These are phyloP conservation scores for Cryptotis parvus DNA, from an alignment of 2,113 vertebrate species.

Conservation along the genomic window DNA sequence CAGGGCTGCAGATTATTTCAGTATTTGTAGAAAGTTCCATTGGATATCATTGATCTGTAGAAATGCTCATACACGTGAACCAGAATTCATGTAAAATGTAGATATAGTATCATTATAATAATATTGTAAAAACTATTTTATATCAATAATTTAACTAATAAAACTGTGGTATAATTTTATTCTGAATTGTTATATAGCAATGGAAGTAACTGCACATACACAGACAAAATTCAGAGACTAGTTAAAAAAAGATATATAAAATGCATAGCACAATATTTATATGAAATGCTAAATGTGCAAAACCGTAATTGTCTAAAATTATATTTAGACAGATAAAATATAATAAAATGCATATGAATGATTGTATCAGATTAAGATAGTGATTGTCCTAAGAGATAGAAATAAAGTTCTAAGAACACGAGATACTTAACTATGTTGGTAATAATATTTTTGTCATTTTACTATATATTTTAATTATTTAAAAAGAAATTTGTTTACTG, in stretches of 20 bases:
- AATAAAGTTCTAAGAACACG: neutral
- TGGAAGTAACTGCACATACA: neutral
- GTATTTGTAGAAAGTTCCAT: too few relatives aligned
- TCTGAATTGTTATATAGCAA: neutral
- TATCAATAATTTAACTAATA: neutral
- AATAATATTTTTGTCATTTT: neutral
- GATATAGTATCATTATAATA: neutral
- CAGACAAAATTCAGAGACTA: too few relatives aligned
- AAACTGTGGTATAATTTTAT: neutral
- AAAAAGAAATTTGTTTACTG: too few relatives aligned
- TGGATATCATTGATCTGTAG: too few relatives aligned
- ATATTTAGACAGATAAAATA: neutral
- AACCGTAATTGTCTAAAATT: neutral
- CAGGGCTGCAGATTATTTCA: too few relatives aligned
- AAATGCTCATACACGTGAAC: neutral
- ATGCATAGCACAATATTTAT: neutral
- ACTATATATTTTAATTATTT: neutral
- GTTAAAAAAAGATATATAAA: slow-evolving; percentile 17
- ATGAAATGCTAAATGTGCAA: neutral
- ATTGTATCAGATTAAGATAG: neutral
- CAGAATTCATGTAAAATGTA: neutral
- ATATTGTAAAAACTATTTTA: neutral
- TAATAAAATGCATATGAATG: neutral
- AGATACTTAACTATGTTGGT: neutral
- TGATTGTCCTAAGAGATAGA: neutral